Evolutionary conservation across 2,113 vertebrate genomes (phyloP).

Genomic region (Chionis minor): DNA sequence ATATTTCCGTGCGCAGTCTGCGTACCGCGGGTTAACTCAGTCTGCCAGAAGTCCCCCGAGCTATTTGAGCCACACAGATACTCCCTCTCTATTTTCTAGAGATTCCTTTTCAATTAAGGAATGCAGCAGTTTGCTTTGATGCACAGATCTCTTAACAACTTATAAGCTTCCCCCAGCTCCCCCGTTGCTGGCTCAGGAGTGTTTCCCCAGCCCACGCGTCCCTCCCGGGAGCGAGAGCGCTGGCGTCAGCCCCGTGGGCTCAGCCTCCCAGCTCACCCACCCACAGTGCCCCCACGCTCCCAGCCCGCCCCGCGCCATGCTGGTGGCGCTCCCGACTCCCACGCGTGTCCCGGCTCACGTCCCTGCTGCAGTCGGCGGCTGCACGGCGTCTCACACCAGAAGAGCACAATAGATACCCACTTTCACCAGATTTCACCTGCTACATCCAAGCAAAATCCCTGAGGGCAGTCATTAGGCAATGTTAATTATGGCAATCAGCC

Average conservation of each 20-base stretch:
- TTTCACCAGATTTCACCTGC: neutral
- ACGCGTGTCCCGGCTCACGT: accelerated
- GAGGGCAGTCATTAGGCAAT: conserved; percentile 43
- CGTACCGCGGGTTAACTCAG: neutral
- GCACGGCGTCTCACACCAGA: neutral
- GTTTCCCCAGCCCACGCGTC: neutral
- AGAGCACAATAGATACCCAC: neutral
- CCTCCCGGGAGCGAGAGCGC: accelerated
- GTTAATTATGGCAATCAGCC: conserved; percentile 70
- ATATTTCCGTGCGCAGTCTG: neutral
- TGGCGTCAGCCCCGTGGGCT: accelerated
- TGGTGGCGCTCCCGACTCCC: neutral
- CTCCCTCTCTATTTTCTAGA: neutral
- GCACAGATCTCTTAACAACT: neutral
- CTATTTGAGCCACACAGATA: neutral
- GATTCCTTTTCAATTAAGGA: neutral
- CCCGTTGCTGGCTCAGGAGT: accelerated
- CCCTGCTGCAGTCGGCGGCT: neutral
- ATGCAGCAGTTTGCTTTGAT: neutral
- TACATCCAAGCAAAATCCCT: neutral
- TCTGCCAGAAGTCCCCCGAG: neutral
- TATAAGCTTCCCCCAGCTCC: neutral
- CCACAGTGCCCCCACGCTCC: neutral
- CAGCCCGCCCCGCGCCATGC: neutral
- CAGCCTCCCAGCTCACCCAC: neutral